These are phyloP conservation scores for Aphis gossypii DNA, from an alignment of 1,140 invertebrate genomes.

Conservation along the genomic window DNA sequence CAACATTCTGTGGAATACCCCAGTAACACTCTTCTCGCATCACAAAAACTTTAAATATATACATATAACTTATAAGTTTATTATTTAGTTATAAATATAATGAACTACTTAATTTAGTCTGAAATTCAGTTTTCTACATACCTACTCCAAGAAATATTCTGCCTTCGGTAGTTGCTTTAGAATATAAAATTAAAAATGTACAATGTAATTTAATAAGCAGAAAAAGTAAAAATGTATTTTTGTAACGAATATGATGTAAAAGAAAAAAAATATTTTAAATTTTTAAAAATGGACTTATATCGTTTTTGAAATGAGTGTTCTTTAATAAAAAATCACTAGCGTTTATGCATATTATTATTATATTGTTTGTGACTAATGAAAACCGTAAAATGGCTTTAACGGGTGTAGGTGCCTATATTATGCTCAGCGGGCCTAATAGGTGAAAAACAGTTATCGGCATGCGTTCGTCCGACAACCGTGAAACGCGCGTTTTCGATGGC, in stretches of 20 bases:
- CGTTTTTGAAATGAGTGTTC: neutral
- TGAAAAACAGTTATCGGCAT: constrained; percentile 53
- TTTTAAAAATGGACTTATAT: neutral
- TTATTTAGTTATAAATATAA: too few species aligned
- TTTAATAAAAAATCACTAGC: neutral
- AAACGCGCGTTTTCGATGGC: constrained; percentile 39
- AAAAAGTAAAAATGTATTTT: neutral
- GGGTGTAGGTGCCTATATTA: neutral
- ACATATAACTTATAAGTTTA: too few species aligned
- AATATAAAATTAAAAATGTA: neutral
- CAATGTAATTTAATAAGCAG: neutral
- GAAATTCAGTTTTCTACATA: neutral
- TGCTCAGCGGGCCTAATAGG: constrained; percentile 39
- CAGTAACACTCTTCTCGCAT: too few species aligned
- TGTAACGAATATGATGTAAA: too few species aligned
- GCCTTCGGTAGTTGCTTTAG: neutral
- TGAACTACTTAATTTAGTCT: neutral
- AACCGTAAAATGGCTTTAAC: constrained; percentile 31
- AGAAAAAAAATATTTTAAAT: neutral
- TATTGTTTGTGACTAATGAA: constrained; percentile 43
- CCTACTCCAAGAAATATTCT: neutral
- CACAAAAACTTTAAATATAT: too few species aligned
- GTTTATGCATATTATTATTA: neutral
- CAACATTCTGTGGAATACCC: too few species aligned
- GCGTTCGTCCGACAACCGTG: constrained; percentile 45